These are phyloP conservation scores for Salmo trutta DNA, from an alignment of 2,797 vertebrate species.

Conservation along the genomic window DNA sequence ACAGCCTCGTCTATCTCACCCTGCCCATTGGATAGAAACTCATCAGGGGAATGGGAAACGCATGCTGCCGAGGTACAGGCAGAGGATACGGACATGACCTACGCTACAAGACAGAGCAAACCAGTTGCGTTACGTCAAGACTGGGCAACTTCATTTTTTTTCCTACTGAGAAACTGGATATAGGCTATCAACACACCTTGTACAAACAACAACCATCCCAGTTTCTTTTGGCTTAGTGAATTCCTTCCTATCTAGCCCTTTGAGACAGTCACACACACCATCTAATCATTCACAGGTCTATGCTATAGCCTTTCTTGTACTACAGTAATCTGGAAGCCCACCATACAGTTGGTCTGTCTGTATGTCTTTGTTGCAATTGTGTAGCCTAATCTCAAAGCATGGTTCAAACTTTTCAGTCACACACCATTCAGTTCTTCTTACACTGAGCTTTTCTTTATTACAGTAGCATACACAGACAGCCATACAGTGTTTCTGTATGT, in stretches of 20 bases:
- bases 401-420: too few relatives aligned
- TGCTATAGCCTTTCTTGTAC: too few relatives aligned
- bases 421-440: too few relatives aligned
- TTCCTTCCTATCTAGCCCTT: slow-evolving; percentile 9
- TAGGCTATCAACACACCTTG: slow-evolving; percentile 13
- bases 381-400: too few relatives aligned
- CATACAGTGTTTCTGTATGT: too few relatives aligned
- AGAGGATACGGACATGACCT: not conserved
- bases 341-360: too few relatives aligned
- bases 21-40: not conserved
- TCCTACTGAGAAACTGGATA: not conserved
- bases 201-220: not conserved
- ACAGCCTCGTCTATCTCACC: not conserved
- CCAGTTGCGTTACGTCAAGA: slow-evolving; percentile 18
- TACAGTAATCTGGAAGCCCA: too few relatives aligned
- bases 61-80: not conserved
- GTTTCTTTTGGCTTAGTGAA: slow-evolving; percentile 13
- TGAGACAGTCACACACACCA: not conserved
- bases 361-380: too few relatives aligned
- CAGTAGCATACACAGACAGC: too few relatives aligned
- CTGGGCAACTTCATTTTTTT: slow-evolving; percentile 9
- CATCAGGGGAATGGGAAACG: too few relatives aligned
- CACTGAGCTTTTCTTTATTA: too few relatives aligned
- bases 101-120: slow-evolving; percentile 1
- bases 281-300: too few relatives aligned